phyloP scores from a whole-genome alignment of 2,888 invertebrate genomes.

The Globia sparganii region DNA sequence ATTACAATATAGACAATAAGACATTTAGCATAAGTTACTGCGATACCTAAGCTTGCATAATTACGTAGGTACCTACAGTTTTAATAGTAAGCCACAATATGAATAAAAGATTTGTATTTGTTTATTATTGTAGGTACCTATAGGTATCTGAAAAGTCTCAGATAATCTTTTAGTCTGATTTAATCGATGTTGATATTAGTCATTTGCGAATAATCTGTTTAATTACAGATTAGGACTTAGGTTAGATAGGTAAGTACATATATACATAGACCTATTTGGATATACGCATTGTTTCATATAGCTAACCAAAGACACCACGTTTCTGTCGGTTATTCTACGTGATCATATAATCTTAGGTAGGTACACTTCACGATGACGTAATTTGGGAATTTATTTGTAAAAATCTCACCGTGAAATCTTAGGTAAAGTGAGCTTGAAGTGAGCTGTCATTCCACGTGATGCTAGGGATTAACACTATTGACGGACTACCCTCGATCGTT shows the following conservation, averaged over 20 bases:
- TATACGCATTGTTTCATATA: background rate
- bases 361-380: too few relatives aligned
- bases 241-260: background rate
- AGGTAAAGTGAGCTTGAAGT: too few relatives aligned
- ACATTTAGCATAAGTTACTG: background rate
- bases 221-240: background rate
- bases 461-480: too few relatives aligned
- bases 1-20: conserved; percentile 34
- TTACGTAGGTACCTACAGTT: background rate
- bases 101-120: background rate
- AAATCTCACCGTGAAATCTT: too few relatives aligned
- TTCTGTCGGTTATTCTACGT: background rate
- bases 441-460: too few relatives aligned
- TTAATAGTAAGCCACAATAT: background rate
- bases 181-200: conserved; percentile 2
- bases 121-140: background rate
- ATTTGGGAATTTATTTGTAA: too few relatives aligned
- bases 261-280: background rate
- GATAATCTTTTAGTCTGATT: background rate
- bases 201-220: conserved; percentile 2
- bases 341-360: background rate
- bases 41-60: background rate
- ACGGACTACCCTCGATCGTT: too few relatives aligned
- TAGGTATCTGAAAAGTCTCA: background rate
- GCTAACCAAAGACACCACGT: background rate